Percentiles rank a stretch among this genome's conserved stretches.
These are phyloP conservation scores for Henicopernis longicauda DNA, from an alignment of 2,113 vertebrate genomes.

Conservation along the genomic window DNA sequence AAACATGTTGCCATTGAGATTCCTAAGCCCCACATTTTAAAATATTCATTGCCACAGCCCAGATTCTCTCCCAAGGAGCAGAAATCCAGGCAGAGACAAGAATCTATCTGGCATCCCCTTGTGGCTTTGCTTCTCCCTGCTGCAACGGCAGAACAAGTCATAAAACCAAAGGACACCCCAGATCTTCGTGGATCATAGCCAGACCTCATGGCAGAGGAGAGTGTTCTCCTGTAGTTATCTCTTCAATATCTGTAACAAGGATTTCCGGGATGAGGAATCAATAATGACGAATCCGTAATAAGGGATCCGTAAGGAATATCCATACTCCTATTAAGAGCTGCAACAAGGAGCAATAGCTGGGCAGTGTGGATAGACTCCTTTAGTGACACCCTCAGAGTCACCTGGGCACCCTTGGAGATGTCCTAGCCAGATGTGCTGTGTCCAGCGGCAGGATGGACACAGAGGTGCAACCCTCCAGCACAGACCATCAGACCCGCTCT, in stretches of 20 bases:
- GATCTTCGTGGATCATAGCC: fast-evolving
- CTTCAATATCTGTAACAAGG: background rate
- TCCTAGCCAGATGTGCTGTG: background rate
- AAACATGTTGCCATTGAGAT: conserved; percentile 54
- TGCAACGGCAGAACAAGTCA: background rate
- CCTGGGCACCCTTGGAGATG: background rate
- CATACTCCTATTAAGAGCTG: background rate
- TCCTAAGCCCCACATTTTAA: conserved; percentile 37
- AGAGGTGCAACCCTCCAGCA: background rate
- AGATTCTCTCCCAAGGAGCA: conserved; percentile 21
- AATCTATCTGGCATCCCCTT: conserved; percentile 61
- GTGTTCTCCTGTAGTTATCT: background rate
- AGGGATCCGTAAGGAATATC: background rate
- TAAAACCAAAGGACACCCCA: background rate
- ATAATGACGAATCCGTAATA: background rate
- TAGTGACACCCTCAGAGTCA: background rate
- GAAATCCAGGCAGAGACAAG: background rate
- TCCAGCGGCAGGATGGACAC: background rate
- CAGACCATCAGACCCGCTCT: background rate
- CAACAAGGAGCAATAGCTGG: background rate
- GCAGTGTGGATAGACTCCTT: background rate
- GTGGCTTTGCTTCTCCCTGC: conserved; percentile 37
- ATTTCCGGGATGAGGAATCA: background rate
- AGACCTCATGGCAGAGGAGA: background rate
- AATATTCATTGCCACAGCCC: conserved; percentile 57